A percentile compares a stretch with the other conserved stretches of the same genome.
phyloP scores from a whole-genome alignment of 2,113 vertebrate genomes.

The Nanorana parkeri region DNA sequence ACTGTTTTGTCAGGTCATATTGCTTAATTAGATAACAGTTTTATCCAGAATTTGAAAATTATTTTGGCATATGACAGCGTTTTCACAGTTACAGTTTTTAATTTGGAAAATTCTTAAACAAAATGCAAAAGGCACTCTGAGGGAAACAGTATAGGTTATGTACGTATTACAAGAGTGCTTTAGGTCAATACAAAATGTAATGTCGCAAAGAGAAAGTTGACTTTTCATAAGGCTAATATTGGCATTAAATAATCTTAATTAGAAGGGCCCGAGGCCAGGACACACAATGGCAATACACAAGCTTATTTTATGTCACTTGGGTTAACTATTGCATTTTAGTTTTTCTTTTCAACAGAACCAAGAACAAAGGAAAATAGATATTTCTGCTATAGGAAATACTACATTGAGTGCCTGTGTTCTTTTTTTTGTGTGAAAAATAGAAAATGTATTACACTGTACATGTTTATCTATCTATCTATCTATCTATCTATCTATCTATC shows the following conservation, averaged over 20 bases:
- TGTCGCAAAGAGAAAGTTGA: slow-evolving; percentile 55
- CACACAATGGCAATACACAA: slow-evolving; percentile 15
- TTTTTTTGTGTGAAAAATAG: no score
- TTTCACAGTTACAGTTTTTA: slow-evolving; percentile 74
- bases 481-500: no score
- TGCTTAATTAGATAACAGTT: slow-evolving; percentile 82
- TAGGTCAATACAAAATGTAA: slow-evolving; percentile 71
- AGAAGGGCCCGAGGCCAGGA: slow-evolving; percentile 59
- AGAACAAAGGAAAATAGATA: background rate
- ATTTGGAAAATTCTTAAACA: slow-evolving; percentile 71
- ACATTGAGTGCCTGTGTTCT: no score
- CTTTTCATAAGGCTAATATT: slow-evolving; percentile 64
- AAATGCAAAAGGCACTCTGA: slow-evolving; percentile 66
- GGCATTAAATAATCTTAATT: slow-evolving; percentile 72
- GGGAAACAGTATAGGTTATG: slow-evolving; percentile 69
- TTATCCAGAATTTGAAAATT: slow-evolving; percentile 74
- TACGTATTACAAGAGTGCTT: slow-evolving; percentile 70
- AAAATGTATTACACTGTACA: no score
- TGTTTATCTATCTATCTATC: no score
- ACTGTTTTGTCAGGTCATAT: slow-evolving; percentile 79
- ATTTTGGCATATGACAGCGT: slow-evolving; percentile 77
- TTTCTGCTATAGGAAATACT: no score
- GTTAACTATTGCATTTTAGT: slow-evolving; percentile 1
- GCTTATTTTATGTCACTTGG: slow-evolving; percentile 19
- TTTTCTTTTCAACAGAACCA: background rate